Conservation (phyloP, 2,888 invertebrate species). For the Cheilosia pagana region DNA sequence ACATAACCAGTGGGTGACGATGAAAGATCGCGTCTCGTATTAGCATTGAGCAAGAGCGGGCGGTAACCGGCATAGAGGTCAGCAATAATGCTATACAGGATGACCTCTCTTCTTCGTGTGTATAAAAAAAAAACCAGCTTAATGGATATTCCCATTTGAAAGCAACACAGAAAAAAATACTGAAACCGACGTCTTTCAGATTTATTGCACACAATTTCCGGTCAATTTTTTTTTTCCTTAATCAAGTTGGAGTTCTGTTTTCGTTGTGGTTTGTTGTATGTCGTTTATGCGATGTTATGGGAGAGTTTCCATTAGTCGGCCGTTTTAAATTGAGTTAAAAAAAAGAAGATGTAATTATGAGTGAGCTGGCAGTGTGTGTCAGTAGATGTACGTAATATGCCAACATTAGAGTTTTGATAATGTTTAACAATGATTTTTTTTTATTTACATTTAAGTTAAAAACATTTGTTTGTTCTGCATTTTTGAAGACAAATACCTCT, state of each 20-base stretch:
- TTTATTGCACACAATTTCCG: slow-evolving; percentile 48
- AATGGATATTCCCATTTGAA: slow-evolving; percentile 21
- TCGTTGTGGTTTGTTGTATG: slow-evolving; percentile 1
- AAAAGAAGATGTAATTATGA: not conserved
- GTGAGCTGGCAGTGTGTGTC: not conserved
- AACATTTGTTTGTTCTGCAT: too few relatives aligned
- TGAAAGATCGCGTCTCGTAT: slow-evolving; percentile 30
- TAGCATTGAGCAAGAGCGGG: slow-evolving; percentile 43
- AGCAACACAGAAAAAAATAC: not conserved
- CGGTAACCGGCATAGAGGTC: slow-evolving; percentile 23
- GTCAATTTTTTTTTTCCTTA: slow-evolving; percentile 1
- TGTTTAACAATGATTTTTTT: too few relatives aligned
- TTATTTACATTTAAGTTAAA: too few relatives aligned
- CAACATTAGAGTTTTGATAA: too few relatives aligned
- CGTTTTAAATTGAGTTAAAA: not conserved
- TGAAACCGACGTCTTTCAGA: slow-evolving; percentile 38
- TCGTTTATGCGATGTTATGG: slow-evolving; percentile 11
- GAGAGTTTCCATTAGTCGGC: slow-evolving; percentile 19
- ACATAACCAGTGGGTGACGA: slow-evolving; percentile 26
- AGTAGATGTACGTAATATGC: too few relatives aligned
- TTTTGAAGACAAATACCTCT: too few relatives aligned
- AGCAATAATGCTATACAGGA: slow-evolving; percentile 34
- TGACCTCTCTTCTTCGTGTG: slow-evolving; percentile 34
- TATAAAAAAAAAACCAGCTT: not conserved
- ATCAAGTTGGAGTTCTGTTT: slow-evolving; percentile 6